Conservation (phyloP, 2,797 vertebrate genomes). For the Muscicapa comitata region DNA sequence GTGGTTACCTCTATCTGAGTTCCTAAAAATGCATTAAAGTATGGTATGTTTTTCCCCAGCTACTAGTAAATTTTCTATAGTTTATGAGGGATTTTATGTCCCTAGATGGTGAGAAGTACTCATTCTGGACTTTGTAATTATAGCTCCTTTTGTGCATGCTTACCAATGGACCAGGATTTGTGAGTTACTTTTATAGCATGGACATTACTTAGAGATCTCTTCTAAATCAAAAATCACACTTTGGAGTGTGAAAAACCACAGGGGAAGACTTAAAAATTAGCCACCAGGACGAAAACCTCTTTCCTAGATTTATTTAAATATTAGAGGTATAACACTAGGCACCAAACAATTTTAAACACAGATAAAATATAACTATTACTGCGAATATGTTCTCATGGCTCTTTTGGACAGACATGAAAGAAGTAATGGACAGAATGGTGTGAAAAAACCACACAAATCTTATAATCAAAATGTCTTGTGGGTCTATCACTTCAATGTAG, state of each 20-base stretch:
- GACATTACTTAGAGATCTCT: not conserved
- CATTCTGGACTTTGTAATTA: not conserved
- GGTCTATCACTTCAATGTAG: not conserved
- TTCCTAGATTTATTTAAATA: not conserved
- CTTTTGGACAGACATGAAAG: not conserved
- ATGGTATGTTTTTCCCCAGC: not conserved
- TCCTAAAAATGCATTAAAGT: not conserved
- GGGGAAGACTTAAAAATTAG: not conserved
- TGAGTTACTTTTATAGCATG: not conserved
- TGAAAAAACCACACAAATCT: rapidly evolving
- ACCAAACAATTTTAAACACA: not conserved
- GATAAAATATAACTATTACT: not conserved
- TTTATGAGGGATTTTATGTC: not conserved
- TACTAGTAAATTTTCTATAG: not conserved
- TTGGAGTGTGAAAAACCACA: not conserved
- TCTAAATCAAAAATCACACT: not conserved
- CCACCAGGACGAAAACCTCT: not conserved
- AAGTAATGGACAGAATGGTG: not conserved
- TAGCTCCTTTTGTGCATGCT: not conserved
- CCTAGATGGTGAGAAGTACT: not conserved
- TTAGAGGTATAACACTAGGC: not conserved
- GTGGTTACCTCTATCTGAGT: not conserved
- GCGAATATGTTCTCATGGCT: rapidly evolving
- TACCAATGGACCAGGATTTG: not conserved
- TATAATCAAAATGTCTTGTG: not conserved